Evolutionary conservation across 2,797 vertebrate species (phyloP).

Genomic region (Acropternis orthonyx): DNA sequence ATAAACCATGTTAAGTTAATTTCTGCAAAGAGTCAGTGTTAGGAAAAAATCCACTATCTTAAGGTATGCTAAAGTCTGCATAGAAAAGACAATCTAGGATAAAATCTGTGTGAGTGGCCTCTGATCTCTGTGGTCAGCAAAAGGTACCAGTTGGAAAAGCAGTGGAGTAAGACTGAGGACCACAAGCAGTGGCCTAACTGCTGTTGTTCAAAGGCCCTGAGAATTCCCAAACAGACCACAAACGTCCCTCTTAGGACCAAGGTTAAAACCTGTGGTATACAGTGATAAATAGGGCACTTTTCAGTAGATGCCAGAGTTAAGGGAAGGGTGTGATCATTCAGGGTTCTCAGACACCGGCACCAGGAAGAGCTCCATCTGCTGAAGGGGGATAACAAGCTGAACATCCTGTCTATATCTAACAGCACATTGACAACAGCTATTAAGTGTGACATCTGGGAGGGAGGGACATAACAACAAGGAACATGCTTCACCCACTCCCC

Average conservation of each 20-base stretch:
- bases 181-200: not conserved
- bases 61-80: not conserved
- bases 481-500: not conserved
- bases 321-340: fast-evolving
- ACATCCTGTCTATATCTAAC: not conserved
- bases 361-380: not conserved
- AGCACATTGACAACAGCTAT: not conserved
- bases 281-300: not conserved
- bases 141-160: not conserved
- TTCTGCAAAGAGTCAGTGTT: not conserved
- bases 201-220: not conserved
- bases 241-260: not conserved
- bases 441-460: not conserved
- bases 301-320: not conserved
- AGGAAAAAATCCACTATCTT: not conserved
- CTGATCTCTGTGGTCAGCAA: not conserved
- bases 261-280: not conserved
- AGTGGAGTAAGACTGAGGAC: not conserved
- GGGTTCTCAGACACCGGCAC: not conserved
- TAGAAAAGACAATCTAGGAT: not conserved
- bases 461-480: not conserved
- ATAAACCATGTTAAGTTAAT: not conserved
- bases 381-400: not conserved
- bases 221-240: not conserved
- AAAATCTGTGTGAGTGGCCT: not conserved